A percentile compares a stretch with the other conserved stretches of the same genome.
Evolutionary conservation across 2,888 invertebrate species (phyloP).

Genomic region (Himalopsyche anomala): DNA sequence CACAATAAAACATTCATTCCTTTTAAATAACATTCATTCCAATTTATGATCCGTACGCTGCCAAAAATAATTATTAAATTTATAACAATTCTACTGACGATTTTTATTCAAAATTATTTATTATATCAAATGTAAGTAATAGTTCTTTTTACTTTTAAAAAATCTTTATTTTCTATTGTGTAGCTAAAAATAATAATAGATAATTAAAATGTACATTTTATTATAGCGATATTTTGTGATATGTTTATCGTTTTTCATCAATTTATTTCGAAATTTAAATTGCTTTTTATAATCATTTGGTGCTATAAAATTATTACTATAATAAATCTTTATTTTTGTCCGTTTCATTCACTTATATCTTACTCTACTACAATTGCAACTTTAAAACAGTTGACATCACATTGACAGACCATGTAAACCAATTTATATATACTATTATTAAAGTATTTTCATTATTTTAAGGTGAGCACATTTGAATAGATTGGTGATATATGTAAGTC

Average conservation of each 20-base stretch:
- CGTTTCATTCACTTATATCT: no score
- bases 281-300: neutral
- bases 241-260: neutral
- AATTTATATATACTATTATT: no score
- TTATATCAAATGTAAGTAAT: neutral
- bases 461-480: no score
- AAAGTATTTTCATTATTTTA: no score
- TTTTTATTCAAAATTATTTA: neutral
- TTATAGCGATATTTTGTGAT: slow-evolving; percentile 17
- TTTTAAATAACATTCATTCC: slow-evolving; percentile 6
- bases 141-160: neutral
- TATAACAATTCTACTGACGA: neutral
- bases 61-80: neutral
- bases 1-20: neutral
- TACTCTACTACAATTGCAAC: no score
- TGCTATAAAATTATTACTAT: neutral
- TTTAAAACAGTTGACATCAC: no score
- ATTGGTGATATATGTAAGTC: no score
- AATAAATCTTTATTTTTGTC: no score
- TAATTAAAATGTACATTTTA: neutral
- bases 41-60: neutral
- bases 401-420: no score
- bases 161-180: neutral
- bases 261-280: neutral
- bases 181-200: neutral